Conservation (phyloP, 2,797 vertebrate genomes). For the Cirrhinus molitorella region DNA sequence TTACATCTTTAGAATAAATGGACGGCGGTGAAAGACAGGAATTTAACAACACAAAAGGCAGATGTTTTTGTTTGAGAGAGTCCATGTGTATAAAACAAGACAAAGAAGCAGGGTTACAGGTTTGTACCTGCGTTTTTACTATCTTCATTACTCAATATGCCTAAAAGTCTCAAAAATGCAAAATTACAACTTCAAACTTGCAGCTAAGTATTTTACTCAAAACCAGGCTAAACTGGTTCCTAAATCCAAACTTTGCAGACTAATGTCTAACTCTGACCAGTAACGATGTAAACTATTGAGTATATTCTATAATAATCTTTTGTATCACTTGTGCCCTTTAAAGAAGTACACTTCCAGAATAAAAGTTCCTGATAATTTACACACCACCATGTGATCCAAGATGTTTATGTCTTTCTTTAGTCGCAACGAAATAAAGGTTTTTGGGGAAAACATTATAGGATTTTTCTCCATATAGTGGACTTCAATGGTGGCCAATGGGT, state of each 20-base stretch:
- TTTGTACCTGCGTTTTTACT: background rate
- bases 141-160: background rate
- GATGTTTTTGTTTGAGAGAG: slow-evolving; percentile 54
- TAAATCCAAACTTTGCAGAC: background rate
- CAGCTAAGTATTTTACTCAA: background rate
- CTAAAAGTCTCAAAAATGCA: background rate
- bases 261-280: background rate
- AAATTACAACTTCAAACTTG: background rate
- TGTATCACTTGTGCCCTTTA: background rate
- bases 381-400: no score
- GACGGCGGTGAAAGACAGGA: slow-evolving; percentile 63
- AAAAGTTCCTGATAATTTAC: no score
- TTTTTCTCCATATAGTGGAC: no score
- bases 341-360: background rate
- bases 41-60: slow-evolving; percentile 69
- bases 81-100: slow-evolving; percentile 16
- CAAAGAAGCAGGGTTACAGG: slow-evolving; percentile 13
- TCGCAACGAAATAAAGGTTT: no score
- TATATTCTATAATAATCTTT: background rate
- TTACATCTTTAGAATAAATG: slow-evolving; percentile 65
- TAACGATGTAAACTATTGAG: background rate
- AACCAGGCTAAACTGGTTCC: background rate
- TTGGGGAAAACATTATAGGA: no score
- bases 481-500: no score
- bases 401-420: no score